A percentile compares a stretch with the other conserved stretches of the same genome.
phyloP scores from a whole-genome alignment of 2,888 invertebrate species.

The Hydraecia micacea region DNA sequence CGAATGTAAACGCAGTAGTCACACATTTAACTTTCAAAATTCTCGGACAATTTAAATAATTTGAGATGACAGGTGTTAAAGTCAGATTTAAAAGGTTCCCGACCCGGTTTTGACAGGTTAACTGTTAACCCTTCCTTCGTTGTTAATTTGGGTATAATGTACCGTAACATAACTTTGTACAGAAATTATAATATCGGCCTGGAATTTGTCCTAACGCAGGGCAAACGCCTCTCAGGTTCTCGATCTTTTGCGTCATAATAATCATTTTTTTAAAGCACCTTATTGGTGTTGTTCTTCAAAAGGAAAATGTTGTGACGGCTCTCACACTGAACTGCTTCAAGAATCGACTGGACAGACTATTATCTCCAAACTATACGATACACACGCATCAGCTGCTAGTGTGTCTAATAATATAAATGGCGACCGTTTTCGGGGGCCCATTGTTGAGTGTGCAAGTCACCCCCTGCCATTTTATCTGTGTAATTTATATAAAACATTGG shows the following conservation, averaged over 20 bases:
- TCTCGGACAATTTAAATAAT: constrained; percentile 59
- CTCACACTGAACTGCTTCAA: no score
- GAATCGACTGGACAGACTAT: no score
- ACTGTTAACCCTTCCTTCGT: constrained; percentile 46
- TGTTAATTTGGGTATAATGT: constrained; percentile 54
- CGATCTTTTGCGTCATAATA: background rate
- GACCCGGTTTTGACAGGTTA: constrained; percentile 62
- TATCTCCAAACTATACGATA: no score
- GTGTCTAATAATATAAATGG: no score
- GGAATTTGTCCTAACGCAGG: background rate
- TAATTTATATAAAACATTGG: no score
- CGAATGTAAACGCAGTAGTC: constrained; percentile 27
- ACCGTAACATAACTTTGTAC: constrained; percentile 26
- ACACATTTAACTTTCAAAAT: constrained; percentile 12
- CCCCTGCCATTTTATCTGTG: no score
- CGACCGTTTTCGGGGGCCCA: no score
- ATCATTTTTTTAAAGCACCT: background rate
- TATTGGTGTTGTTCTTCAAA: no score
- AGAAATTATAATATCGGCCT: background rate
- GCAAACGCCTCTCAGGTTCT: background rate
- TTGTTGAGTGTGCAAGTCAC: no score
- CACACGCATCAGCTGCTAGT: no score
- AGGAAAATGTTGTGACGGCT: no score
- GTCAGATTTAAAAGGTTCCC: constrained; percentile 63
- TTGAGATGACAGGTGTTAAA: constrained; percentile 69